Evolutionary conservation across 2,888 invertebrate genomes (phyloP), one percentile per base, ranked within the genome.

Genomic region (Quadroppia sp.): DNA sequence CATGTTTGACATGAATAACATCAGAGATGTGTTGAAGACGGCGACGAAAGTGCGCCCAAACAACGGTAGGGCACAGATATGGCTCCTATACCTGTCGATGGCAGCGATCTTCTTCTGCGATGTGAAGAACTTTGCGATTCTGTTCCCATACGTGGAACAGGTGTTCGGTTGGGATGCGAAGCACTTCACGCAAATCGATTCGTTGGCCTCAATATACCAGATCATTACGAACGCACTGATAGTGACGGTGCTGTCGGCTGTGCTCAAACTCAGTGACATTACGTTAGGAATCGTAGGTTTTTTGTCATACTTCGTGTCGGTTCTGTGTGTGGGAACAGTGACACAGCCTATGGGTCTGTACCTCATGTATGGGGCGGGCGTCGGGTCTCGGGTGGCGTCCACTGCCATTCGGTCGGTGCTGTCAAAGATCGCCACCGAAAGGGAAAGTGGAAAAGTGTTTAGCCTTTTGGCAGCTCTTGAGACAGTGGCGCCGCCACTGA

Each of bases 121-220:
- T 53, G 36, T 48, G 13, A 53, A 67, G n/a, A 32, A 28, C 20
- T 25, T 32, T 20, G 13, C 69, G 20, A 42, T 73, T 20, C 40
- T 48, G 9, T 73, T 70, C 32, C 73, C 50, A 36, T 73, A 50
- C 28, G 56, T 42, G 13, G 69, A 73, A 40, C 25, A 71, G 7
- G 71, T 36, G 20, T 71, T 23, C 50, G 25, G 20, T 13, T 71
- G 71, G 71, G 11, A 50, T n/a, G 48, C 53, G 6, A 3, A 71
- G 28, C n/a, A 25, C 15, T 71, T 53, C 30, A 71, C 36, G 32
- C 1, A 2, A 17, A 42, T 71, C 15, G 50, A 71, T 13, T 20
- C 23, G 0, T 2, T 53, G 17, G 32, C 50, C 3, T 53, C 53
- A 11, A 53, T 53, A 23, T 11, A 25, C 7, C 53, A 53, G 25